phyloP scores from a whole-genome alignment of 2,888 invertebrate genomes.

The Zaprionus lineosus region DNA sequence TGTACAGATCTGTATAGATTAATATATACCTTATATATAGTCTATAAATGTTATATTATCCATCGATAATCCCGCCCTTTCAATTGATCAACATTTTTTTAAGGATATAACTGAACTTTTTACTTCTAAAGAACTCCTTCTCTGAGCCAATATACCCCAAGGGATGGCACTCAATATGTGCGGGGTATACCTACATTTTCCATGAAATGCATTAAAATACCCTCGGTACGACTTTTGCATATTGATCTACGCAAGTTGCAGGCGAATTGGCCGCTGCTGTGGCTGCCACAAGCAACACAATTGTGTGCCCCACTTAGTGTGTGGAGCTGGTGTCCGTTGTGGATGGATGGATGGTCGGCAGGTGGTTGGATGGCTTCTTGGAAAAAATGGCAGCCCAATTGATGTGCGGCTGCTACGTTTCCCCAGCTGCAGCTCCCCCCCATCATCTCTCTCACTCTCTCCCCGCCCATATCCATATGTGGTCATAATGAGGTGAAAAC shows the following conservation, averaged over 20 bases:
- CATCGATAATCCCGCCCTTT: too few relatives aligned
- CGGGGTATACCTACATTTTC: constrained; percentile 15
- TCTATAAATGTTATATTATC: too few relatives aligned
- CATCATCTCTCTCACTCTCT: constrained; percentile 6
- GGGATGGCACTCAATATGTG: not conserved
- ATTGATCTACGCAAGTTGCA: constrained; percentile 35
- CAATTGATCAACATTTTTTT: too few relatives aligned
- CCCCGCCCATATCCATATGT: constrained; percentile 11
- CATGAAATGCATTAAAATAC: constrained; percentile 24
- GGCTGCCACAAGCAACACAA: not conserved
- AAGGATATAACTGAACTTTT: too few relatives aligned
- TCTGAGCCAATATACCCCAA: too few relatives aligned
- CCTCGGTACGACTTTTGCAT: constrained; percentile 29
- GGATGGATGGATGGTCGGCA: constrained; percentile 1
- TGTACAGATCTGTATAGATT: too few relatives aligned
- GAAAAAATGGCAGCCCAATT: constrained; percentile 37
- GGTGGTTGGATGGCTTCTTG: constrained; percentile 48
- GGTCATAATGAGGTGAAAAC: constrained; percentile 75
- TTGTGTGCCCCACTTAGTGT: constrained; percentile 27
- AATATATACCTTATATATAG: too few relatives aligned
- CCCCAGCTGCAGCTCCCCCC: too few relatives aligned
- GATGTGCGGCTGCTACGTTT: constrained; percentile 44
- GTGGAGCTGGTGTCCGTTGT: constrained; percentile 8
- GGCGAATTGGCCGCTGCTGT: too few relatives aligned
- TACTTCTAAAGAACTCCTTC: too few relatives aligned